Percentiles rank a stretch among this genome's conserved stretches.
These are phyloP conservation scores for Scopus umbretta DNA, from an alignment of 2,113 vertebrate species.

Conservation along the genomic window DNA sequence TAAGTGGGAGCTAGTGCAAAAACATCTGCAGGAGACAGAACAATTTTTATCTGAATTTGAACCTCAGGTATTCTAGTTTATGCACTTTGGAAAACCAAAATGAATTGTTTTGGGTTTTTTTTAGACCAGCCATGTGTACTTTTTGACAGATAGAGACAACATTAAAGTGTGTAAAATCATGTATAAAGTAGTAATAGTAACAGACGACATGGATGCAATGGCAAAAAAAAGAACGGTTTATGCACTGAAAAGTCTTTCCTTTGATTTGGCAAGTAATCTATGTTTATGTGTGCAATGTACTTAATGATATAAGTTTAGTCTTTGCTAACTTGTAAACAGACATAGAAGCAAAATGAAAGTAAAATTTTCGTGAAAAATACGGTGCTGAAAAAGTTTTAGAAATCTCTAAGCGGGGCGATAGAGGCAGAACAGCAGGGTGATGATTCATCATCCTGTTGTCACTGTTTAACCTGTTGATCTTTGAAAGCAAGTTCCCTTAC, in stretches of 20 bases:
- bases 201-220: background rate
- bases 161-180: background rate
- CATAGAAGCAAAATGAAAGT: background rate
- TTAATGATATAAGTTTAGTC: rapidly evolving
- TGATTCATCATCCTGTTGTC: background rate
- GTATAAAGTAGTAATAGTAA: background rate
- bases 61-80: background rate
- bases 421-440: background rate
- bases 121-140: rapidly evolving
- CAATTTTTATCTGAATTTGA: background rate
- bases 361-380: background rate
- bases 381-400: background rate
- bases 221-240: background rate
- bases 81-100: background rate
- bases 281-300: background rate
- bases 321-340: background rate
- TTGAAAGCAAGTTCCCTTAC: background rate
- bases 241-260: background rate
- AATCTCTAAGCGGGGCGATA: background rate
- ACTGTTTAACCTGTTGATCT: background rate
- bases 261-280: background rate
- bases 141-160: background rate
- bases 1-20: background rate
- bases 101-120: rapidly evolving
- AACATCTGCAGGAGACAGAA: background rate